Evolutionary conservation across 2,113 vertebrate genomes (phyloP).

Genomic region (Clupea harengus): DNA sequence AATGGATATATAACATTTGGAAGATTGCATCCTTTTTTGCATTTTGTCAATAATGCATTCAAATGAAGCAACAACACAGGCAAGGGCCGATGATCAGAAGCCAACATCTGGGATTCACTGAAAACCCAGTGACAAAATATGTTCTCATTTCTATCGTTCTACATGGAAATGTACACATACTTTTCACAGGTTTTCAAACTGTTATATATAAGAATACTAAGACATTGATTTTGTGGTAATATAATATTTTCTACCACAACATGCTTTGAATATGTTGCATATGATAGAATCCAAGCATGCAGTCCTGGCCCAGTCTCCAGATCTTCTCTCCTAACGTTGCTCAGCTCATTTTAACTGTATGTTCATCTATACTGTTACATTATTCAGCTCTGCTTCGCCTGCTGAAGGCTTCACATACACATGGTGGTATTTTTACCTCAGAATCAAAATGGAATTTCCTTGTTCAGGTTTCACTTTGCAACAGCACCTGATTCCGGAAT

Average conservation of each 20-base stretch:
- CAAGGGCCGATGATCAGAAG: background rate
- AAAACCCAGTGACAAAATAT: background rate
- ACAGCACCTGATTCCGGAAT: background rate
- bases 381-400: conserved; percentile 24
- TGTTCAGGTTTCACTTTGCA: conserved; percentile 51
- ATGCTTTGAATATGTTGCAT: conserved; percentile 15
- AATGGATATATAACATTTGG: background rate
- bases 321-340: conserved; percentile 22
- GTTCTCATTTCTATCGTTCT: background rate
- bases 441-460: conserved; percentile 71
- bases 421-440: conserved; percentile 48
- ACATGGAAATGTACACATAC: background rate
- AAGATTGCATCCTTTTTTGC: background rate
- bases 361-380: conserved; percentile 14
- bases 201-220: conserved; percentile 17
- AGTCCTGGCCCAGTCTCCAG: background rate
- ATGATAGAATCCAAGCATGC: conserved; percentile 30
- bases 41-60: background rate
- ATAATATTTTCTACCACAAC: background rate
- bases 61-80: background rate
- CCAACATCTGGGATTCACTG: too few relatives aligned
- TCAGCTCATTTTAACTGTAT: background rate
- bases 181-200: background rate
- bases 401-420: conserved; percentile 49
- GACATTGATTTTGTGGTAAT: background rate